Conservation (phyloP, 2,797 vertebrate genomes). For the Luscinia luscinia region DNA sequence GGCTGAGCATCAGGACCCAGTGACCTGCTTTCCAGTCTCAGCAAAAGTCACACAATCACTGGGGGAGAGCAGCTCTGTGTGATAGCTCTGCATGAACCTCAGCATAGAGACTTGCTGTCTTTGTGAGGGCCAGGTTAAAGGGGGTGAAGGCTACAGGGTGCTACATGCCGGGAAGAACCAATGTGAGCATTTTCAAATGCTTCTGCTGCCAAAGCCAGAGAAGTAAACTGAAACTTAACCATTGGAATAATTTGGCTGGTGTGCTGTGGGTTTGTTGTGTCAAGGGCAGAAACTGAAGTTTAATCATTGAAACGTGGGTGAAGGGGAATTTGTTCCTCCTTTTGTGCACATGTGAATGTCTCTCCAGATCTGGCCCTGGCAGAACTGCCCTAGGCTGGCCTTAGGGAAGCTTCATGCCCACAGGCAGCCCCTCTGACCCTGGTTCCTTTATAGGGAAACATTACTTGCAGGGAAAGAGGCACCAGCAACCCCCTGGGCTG, state of each 20-base stretch:
- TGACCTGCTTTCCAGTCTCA: not conserved
- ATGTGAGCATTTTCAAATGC: not conserved
- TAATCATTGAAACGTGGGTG: accelerated
- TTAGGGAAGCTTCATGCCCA: not conserved
- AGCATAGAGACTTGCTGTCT: not conserved
- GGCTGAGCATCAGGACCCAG: not conserved
- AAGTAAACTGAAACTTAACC: not conserved
- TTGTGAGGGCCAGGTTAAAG: not conserved
- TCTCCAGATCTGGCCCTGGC: not conserved
- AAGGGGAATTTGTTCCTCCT: not conserved
- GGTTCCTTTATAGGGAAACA: not conserved
- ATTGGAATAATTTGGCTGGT: not conserved
- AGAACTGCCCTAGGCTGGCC: not conserved
- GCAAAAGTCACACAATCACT: not conserved
- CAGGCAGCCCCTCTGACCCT: not conserved
- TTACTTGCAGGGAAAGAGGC: not conserved
- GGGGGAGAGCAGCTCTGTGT: not conserved
- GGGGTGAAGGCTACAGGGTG: not conserved
- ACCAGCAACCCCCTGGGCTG: not conserved
- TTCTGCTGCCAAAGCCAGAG: not conserved
- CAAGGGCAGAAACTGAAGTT: not conserved
- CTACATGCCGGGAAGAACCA: not conserved
- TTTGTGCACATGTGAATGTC: not conserved
- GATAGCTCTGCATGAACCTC: not conserved
- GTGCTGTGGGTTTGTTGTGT: accelerated